A percentile compares a stretch with the other conserved stretches of the same genome.
These are phyloP conservation scores for Brachylomia viminalis DNA, from an alignment of 2,888 invertebrate genomes.

Conservation along the genomic window DNA sequence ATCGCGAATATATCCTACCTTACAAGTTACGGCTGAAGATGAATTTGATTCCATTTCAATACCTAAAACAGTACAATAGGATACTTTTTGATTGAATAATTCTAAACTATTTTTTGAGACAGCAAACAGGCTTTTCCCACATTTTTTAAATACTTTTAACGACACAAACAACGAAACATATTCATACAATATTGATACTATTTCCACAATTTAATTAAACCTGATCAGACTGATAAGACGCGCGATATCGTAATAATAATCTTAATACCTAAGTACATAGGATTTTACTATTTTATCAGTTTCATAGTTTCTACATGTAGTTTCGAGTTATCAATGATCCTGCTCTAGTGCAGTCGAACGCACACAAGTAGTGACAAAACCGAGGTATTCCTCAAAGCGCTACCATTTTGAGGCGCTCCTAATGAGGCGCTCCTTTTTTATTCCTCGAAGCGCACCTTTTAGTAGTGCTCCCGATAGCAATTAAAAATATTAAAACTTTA, in stretches of 20 bases:
- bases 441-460: too few relatives aligned
- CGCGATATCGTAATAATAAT: not conserved
- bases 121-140: not conserved
- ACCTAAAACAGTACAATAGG: not conserved
- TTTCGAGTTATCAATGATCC: not conserved
- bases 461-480: too few relatives aligned
- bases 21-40: too few relatives aligned
- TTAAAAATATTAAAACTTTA: too few relatives aligned
- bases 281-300: not conserved
- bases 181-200: constrained; percentile 18
- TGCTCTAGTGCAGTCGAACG: not conserved
- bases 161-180: constrained; percentile 26
- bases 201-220: constrained; percentile 15
- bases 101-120: too few relatives aligned
- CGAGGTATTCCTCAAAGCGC: too few relatives aligned
- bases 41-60: not conserved
- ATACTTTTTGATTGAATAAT: not conserved
- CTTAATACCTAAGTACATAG: not conserved
- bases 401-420: too few relatives aligned
- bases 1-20: too few relatives aligned
- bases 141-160: not conserved
- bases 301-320: not conserved
- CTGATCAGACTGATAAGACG: not conserved
- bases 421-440: too few relatives aligned
- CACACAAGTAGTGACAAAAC: too few relatives aligned